Conservation (phyloP, 2,888 invertebrate species). For the Cylindroiulus punctatus region DNA sequence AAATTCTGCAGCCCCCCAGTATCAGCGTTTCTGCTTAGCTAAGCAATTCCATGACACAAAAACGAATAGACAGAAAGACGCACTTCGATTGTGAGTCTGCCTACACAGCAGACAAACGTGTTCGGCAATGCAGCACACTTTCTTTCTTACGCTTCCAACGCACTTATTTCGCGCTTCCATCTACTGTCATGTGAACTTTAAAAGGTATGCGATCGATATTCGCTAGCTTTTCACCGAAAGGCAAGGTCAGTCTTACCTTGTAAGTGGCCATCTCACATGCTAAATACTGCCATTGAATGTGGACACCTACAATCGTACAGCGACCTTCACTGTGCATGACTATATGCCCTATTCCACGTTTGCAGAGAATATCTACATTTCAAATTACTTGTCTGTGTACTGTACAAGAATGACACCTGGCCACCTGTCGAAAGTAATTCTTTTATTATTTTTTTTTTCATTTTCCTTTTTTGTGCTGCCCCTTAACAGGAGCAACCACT, state of each 20-base stretch:
- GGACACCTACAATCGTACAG: no score
- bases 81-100: not conserved
- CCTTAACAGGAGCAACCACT: no score
- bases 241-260: not conserved
- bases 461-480: no score
- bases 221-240: not conserved
- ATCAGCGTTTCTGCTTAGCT: slow-evolving; percentile 43
- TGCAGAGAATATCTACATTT: no score
- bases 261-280: not conserved
- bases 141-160: not conserved
- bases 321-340: not conserved
- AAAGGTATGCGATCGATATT: slow-evolving; percentile 5
- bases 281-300: not conserved
- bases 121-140: not conserved
- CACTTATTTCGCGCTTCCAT: not conserved
- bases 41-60: slow-evolving; percentile 36
- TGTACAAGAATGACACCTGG: no score
- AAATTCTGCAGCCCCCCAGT: slow-evolving; percentile 31
- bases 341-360: no score
- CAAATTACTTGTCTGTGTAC: no score
- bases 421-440: no score
- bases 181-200: not conserved
- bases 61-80: slow-evolving; percentile 16
- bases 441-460: no score
- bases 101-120: not conserved